Base-by-base conservation (phyloP, 2,888 invertebrate genomes). In the Brachyopa scutellaris region DNA sequence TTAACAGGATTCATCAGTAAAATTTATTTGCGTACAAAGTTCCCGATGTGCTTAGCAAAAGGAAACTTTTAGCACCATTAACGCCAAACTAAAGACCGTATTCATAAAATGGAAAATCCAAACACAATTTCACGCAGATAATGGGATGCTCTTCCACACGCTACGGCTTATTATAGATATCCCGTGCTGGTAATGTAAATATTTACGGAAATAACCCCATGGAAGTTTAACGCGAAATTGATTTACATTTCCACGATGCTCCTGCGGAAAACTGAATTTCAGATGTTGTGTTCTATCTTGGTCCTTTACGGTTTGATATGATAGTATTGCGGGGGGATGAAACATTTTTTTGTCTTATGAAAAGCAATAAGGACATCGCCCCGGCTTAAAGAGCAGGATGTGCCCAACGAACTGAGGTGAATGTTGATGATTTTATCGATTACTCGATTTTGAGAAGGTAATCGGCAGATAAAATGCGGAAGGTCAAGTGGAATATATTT, bases 191-290 rank as follows among this genome's bases (percentile, higher is more conserved):
- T 21, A 47, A 45, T 19, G 45, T 47, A 57, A 47, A 57, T 67
- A 67, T 67, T 67, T 57, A 23, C 45, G 55, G 55, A 47, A 57
- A 57, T 57, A 55, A 67, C 55, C 67, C 67, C 23, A 55, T 67
- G 36, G 40, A 67, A 57, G 45, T 57, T 67, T 57, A 57, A 67
- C 42, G 67, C 11, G 36, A 67, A 67, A 67, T 67, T 47, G 55
- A 67, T 45, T 67, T 55, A 55, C 33, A 23, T 55, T 23, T 26
- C 45, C 45, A 33, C 33, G 45, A 45, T 45, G 33, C 45, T 67
- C n/a, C 33, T 55, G 23, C 23, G 4, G 31, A 55, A 67, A 67
- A 67, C 57, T 67, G 36, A 57, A 57, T 67, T 67, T 67, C n/a
- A 45, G 55, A 57, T 19, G 36, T 57, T 23, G 4, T 26, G 38